Conservation (phyloP, 2,888 invertebrate species). For the Lysandra bellargus region DNA sequence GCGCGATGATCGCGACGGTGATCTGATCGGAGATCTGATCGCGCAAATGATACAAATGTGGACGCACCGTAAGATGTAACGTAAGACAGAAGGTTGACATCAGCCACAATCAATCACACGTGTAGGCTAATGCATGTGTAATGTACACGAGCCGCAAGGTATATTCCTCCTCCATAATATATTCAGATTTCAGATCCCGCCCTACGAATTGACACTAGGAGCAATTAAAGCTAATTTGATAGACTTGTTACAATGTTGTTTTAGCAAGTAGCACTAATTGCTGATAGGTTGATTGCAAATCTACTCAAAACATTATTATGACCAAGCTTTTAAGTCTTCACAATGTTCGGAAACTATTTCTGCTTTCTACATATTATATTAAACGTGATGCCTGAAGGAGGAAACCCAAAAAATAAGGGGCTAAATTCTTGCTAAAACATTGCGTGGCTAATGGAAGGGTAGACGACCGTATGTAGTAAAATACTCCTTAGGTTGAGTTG, state of each 20-base stretch:
- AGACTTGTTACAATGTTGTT: conserved; percentile 2
- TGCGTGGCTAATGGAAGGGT: not conserved
- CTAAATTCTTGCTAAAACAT: not conserved
- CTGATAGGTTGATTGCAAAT: too few species aligned
- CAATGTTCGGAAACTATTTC: too few species aligned
- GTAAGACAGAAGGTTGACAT: conserved; percentile 8
- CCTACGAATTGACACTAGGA: not conserved
- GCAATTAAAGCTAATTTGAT: not conserved
- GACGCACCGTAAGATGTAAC: too few species aligned
- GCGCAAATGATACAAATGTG: too few species aligned
- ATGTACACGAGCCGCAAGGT: not conserved
- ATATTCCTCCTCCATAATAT: not conserved
- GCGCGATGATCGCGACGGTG: too few species aligned
- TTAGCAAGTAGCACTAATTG: not conserved
- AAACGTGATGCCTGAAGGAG: not conserved
- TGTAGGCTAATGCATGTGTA: conserved; percentile 22
- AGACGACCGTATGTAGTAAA: not conserved
- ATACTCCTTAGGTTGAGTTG: too few species aligned
- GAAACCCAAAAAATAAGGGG: not conserved
- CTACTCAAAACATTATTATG: too few species aligned
- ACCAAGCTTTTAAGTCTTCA: too few species aligned
- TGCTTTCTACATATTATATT: too few species aligned
- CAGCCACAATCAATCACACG: conserved; percentile 12
- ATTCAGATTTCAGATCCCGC: not conserved
- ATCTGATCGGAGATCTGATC: too few species aligned